Evolutionary conservation across 1,140 invertebrate species (phyloP).

Genomic region (Brachystomella parvula): DNA sequence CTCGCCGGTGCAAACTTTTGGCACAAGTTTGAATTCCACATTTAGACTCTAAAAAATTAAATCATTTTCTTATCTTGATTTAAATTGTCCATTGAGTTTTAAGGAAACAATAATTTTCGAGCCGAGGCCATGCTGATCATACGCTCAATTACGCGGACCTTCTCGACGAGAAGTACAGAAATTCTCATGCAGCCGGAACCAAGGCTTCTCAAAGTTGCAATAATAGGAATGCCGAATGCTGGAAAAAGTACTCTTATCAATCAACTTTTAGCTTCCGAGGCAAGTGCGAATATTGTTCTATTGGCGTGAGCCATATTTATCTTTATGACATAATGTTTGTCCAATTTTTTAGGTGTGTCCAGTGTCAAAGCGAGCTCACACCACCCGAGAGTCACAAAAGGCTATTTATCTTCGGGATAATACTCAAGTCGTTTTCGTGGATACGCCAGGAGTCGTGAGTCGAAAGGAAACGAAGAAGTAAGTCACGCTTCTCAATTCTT

Average conservation of each 20-base stretch:
- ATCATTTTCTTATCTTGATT: too few species aligned
- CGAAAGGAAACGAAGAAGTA: conserved; percentile 57
- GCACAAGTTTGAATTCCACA: too few species aligned
- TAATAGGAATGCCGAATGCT: conserved; percentile 82
- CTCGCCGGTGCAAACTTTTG: too few species aligned
- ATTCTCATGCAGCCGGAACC: conserved; percentile 21
- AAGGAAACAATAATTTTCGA: too few species aligned
- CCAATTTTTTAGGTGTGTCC: conserved; percentile 63
- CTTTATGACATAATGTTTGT: not conserved
- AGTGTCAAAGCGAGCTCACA: conserved; percentile 80
- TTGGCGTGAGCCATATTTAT: not conserved
- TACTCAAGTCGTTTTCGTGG: conserved; percentile 79
- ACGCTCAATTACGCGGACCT: too few species aligned
- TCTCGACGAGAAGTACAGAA: too few species aligned
- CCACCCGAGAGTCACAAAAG: conserved; percentile 63
- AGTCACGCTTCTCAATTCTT: not conserved
- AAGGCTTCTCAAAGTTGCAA: conserved; percentile 65
- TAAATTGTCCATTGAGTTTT: too few species aligned
- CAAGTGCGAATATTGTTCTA: conserved; percentile 43
- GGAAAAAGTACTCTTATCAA: conserved; percentile 94
- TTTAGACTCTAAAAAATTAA: too few species aligned
- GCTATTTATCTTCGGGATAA: conserved; percentile 63
- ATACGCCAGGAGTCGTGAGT: conserved; percentile 73
- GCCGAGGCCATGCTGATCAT: too few species aligned
- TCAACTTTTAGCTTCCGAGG: conserved; percentile 66